Evolutionary conservation across 2,888 invertebrate species (phyloP), one percentile per base, ranked within the genome.

Genomic region (Pimpla rufipes): DNA sequence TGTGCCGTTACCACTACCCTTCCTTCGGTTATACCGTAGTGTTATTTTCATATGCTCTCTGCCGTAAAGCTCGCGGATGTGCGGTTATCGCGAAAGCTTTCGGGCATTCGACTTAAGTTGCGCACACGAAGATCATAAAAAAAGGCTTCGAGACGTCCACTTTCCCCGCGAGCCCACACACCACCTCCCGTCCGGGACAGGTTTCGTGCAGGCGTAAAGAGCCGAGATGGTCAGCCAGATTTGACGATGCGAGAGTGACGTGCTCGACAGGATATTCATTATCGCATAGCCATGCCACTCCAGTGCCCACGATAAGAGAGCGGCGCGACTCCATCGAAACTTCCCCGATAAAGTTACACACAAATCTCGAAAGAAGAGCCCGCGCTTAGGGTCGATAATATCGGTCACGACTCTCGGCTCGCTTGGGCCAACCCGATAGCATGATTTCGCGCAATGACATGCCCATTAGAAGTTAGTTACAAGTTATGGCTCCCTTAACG

Each of bases 61-160:
- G 67, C 79, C 85, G 77, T 85, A 85, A 87, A 86, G 78, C 78
- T 55, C 68, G 74, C 42, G 16, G 10, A 37, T 18, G n/a, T n/a
- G 74, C 68, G 75, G 75, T 85, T 86, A 86, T 87, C 78, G 47
- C 55, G 79, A 86, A 82, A 81, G 84, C 64, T 82, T 86, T 87
- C 81, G 64, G 83, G 85, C 71, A 68, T 81, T 83, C 62, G 75
- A 75, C 55, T 23, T 52, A 29, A 45, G 29, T 16, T 75, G 71
- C 81, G 75, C 10, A 45, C 37, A 50, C 42, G n/a, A 67, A 62
- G 84, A 77, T 81, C 86, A 73, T 87, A 87, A 89, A 81, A 81
- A 80, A 68, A 3, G 29, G 68, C 62, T 86, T 85, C 75, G 84
- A 75, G 85, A 85, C 79, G 45, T 11, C 59, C 11, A 45, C 59